Percentiles rank a stretch among this genome's conserved stretches.
Conservation (phyloP, 2,888 invertebrate species). For the Pollenia amentaria region DNA sequence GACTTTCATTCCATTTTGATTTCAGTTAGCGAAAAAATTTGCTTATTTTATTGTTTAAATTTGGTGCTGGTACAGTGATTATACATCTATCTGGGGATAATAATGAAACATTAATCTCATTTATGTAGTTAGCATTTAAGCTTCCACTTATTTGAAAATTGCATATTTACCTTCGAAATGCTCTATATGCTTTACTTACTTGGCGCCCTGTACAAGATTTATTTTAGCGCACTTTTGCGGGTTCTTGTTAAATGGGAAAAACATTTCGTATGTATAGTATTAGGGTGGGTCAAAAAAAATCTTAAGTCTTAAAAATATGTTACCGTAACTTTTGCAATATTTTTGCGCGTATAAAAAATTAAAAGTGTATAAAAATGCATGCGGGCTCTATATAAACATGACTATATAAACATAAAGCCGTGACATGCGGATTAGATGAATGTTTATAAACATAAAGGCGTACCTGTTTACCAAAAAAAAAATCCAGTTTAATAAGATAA, state of each 20-base stretch:
- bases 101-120: constrained; percentile 6
- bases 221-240: neutral
- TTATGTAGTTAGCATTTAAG: constrained; percentile 17
- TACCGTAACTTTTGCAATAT: no score
- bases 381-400: no score
- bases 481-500: no score
- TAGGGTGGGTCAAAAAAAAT: no score
- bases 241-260: neutral
- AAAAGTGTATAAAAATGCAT: no score
- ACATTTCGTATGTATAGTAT: neutral
- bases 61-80: neutral
- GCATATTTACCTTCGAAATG: neutral
- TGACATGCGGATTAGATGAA: no score
- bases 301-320: no score
- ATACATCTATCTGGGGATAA: neutral
- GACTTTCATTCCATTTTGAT: neutral
- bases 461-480: no score
- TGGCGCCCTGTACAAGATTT: no score
- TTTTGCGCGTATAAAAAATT: no score
- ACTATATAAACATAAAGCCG: no score
- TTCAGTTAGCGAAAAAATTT: neutral
- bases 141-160: neutral
- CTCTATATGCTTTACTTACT: neutral
- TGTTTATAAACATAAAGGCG: no score
- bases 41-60: neutral